Evolutionary conservation across 2,797 vertebrate genomes (phyloP), one percentile per base, ranked within the genome.

Genomic region (Melanitta fusca): DNA sequence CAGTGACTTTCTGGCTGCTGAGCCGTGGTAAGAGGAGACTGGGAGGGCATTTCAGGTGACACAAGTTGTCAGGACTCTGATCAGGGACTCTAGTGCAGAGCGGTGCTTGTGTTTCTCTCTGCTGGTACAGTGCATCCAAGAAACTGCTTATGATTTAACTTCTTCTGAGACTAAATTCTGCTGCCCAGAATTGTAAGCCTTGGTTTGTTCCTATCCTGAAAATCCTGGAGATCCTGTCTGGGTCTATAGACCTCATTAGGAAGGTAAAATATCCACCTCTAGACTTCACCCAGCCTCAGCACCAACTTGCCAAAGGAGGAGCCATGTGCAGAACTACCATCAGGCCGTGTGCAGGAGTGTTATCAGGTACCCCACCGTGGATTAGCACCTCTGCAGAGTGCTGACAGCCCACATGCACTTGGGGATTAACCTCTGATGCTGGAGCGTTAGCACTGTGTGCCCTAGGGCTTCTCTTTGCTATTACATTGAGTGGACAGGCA

Each of bases 391-490:
- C 66, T 85, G 58, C 73, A 68, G 25, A 27, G 77, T 68, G 78
- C 81, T 91, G 92, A 87, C 90, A 96, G 78, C 71, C 80, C 36
- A 54, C 49, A 15, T 39, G 28, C 58, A 22, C 82, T 43, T 5
- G 0, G 20, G 68, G 78, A 95, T 96, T 97, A 96, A 96, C 74
- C 78, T 95, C 70, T 93, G 64, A 66, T 80, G 77, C 62, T 49
- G 49, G 36, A 83, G 69, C 19, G 6, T 94, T 84, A 91, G 30
- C 85, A 68, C 2, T 0, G 91, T 62, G 36, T 81, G 73, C 57
- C 74, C 27, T 36, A 80, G 25, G 16, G 65, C 80, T 89, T 70
- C 71, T 86, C 5, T 1, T 60, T 70, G 68, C 54, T 87, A 21
- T 54, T 79, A 17, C 6, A 7, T 54, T 54, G 4, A 57, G 30